Percentiles rank a stretch among this genome's conserved stretches.
These are phyloP conservation scores for Ricordea florida DNA, from an alignment of 92 coral and sea anemone genomes.

Conservation along the genomic window DNA sequence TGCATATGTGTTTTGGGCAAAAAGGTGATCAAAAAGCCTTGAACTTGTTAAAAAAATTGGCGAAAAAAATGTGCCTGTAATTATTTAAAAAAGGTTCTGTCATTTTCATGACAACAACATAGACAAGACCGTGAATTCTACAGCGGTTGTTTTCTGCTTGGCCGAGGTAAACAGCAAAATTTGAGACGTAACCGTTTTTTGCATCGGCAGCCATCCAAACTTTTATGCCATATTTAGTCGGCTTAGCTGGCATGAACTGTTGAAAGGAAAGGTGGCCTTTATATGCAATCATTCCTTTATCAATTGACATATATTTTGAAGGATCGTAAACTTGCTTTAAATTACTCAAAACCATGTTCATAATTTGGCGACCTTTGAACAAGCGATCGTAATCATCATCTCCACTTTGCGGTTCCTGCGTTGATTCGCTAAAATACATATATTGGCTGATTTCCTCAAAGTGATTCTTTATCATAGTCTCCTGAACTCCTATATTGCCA, in stretches of 20 bases:
- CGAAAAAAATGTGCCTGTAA: conserved; percentile 52
- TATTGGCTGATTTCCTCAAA: too few relatives aligned
- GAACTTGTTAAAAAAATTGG: conserved; percentile 46
- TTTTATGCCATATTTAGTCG: conserved; percentile 64
- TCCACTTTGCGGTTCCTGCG: too few relatives aligned
- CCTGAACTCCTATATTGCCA: too few relatives aligned
- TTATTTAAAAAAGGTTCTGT: conserved; percentile 43
- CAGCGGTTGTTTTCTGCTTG: background rate
- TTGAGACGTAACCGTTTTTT: conserved; percentile 47
- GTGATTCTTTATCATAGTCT: too few relatives aligned
- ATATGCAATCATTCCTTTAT: background rate
- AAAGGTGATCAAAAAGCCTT: conserved; percentile 34
- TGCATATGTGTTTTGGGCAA: conserved; percentile 40
- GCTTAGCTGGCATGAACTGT: conserved; percentile 10
- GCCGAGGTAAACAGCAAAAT: conserved; percentile 53
- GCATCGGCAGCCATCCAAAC: conserved; percentile 70
- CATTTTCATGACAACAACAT: conserved; percentile 57
- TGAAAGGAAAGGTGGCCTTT: background rate
- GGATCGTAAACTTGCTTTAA: too few relatives aligned
- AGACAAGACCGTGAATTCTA: conserved; percentile 45
- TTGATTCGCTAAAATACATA: too few relatives aligned
- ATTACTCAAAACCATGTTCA: too few relatives aligned
- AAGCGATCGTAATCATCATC: too few relatives aligned
- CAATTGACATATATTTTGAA: too few relatives aligned
- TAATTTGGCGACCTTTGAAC: too few relatives aligned